Evolutionary conservation across 2,797 vertebrate species (phyloP).

Genomic region (Crenuchus spilurus): DNA sequence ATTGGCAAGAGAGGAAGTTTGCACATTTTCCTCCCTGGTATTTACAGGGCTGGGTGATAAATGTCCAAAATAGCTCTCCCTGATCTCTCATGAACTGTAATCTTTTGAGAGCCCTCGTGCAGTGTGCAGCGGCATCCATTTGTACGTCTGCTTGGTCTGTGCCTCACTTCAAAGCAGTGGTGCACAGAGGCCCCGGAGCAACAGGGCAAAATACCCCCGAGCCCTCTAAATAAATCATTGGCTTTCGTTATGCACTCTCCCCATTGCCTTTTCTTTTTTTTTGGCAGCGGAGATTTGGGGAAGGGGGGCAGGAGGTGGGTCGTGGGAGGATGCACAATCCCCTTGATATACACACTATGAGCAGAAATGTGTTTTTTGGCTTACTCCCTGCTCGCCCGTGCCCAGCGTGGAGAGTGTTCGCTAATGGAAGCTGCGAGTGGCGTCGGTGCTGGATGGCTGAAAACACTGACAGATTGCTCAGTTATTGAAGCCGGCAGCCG

Average conservation of each 20-base stretch:
- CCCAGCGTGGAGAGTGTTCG: background rate
- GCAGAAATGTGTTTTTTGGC: conserved; percentile 52
- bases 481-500: conserved; percentile 58
- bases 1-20: conserved; percentile 4
- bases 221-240: conserved; percentile 74
- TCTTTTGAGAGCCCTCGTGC: conserved; percentile 66
- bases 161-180: conserved; percentile 69
- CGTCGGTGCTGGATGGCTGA: conserved; percentile 52
- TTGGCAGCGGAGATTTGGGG: conserved; percentile 39
- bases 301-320: background rate
- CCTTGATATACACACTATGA: conserved; percentile 34
- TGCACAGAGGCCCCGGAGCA: conserved; percentile 69
- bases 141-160: conserved; percentile 61
- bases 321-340: conserved; percentile 49
- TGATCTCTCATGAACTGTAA: conserved; percentile 63
- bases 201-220: conserved; percentile 68
- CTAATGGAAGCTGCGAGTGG: conserved; percentile 15
- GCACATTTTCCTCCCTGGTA: background rate
- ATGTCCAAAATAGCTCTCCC: conserved; percentile 57
- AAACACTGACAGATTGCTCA: conserved; percentile 63
- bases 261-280: conserved; percentile 21
- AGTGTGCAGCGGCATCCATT: conserved; percentile 63
- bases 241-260: conserved; percentile 53
- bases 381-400: conserved; percentile 39
- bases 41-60: conserved; percentile 25